Percentiles rank a stretch among this genome's conserved stretches.
Conservation (phyloP, 30 jellyfish, hydroid and myxozoan genomes). For the Aurelia aurita region DNA sequence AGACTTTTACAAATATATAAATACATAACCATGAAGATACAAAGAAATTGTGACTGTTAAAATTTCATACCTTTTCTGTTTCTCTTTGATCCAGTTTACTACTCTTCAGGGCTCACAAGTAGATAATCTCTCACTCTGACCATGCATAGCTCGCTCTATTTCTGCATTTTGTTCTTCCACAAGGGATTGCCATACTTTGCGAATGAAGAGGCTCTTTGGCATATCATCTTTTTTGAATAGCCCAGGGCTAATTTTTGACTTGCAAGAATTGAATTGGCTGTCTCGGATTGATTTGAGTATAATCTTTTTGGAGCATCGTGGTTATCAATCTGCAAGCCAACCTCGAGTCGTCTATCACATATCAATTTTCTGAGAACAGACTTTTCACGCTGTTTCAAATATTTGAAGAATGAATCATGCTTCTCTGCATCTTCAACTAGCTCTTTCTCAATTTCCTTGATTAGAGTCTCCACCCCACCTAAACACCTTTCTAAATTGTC, state of each 20-base stretch:
- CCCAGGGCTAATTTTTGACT: conserved; percentile 8
- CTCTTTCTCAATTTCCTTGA: not conserved
- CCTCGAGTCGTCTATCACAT: not conserved
- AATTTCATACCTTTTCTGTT: no score
- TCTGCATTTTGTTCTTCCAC: no score
- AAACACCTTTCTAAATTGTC: not conserved
- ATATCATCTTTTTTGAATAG: conserved; percentile 11
- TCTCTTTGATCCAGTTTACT: no score
- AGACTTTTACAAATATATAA: no score
- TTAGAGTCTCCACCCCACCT: not conserved
- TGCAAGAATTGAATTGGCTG: conserved; percentile 5
- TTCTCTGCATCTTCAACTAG: not conserved
- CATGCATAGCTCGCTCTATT: no score
- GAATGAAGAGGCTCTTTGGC: not conserved
- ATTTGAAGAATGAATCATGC: not conserved
- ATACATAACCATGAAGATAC: no score
- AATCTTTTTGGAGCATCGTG: not conserved
- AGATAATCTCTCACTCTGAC: no score
- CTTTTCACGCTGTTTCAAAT: conserved; percentile 6
- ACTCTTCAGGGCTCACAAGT: no score
- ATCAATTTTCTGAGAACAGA: not conserved
- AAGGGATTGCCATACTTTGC: no score
- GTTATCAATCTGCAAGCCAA: not conserved
- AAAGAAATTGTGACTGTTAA: no score
- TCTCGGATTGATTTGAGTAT: not conserved